phyloP scores from a whole-genome alignment of 2,113 vertebrate genomes.

The Labeo rohita region DNA sequence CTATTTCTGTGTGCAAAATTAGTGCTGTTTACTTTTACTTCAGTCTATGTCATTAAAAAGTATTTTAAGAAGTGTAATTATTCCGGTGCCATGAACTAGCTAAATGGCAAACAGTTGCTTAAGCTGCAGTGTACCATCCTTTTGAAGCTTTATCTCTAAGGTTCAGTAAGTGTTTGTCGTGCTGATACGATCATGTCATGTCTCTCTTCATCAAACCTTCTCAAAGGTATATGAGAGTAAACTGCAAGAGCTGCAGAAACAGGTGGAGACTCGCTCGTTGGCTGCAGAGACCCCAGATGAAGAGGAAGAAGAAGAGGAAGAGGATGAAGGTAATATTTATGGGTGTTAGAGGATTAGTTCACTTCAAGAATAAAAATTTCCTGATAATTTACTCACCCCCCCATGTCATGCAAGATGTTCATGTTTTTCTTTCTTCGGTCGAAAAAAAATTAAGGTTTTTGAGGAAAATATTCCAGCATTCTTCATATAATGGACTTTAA shows the following conservation, averaged over 20 bases:
- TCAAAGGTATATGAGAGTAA: conserved; percentile 97
- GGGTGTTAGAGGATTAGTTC: too few relatives aligned
- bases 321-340: conserved; percentile 77
- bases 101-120: neutral
- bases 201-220: conserved; percentile 64
- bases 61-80: neutral
- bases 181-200: conserved; percentile 45
- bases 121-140: neutral
- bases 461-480: too few relatives aligned
- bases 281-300: conserved; percentile 92
- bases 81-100: neutral
- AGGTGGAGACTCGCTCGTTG: conserved; percentile 92
- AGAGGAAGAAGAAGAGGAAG: conserved; percentile 90
- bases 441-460: too few relatives aligned
- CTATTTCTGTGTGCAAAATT: conserved; percentile 1
- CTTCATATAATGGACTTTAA: too few relatives aligned
- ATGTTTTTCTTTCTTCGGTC: too few relatives aligned
- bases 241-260: conserved; percentile 96
- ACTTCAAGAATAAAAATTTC: too few relatives aligned
- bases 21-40: conserved; percentile 5
- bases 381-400: too few relatives aligned
- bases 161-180: conserved; percentile 2
- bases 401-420: too few relatives aligned
- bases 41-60: neutral
- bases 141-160: neutral